These are phyloP conservation scores for Clepsis dumicolana DNA, from an alignment of 2,888 invertebrate genomes.

Conservation along the genomic window DNA sequence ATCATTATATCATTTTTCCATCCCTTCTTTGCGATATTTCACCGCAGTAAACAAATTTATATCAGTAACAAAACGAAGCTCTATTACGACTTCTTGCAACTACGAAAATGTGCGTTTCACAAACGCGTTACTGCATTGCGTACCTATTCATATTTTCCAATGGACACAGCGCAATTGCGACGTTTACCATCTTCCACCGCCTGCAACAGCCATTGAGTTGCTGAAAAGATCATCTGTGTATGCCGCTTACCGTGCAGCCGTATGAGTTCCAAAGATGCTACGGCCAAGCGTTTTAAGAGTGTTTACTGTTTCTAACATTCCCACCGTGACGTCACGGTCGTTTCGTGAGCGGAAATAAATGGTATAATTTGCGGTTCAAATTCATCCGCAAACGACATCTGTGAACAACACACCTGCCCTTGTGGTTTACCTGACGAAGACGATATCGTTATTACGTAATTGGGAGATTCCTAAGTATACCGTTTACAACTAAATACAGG, in stretches of 20 bases:
- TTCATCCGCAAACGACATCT: slow-evolving; percentile 65
- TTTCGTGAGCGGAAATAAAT: slow-evolving; percentile 53
- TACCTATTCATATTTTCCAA: too few relatives aligned
- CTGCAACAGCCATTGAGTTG: too few relatives aligned
- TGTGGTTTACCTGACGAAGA: slow-evolving; percentile 21
- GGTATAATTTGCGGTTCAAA: slow-evolving; percentile 71
- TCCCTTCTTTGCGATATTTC: slow-evolving; percentile 27
- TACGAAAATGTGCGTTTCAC: too few relatives aligned
- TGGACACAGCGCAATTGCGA: too few relatives aligned
- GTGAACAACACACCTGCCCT: slow-evolving; percentile 48
- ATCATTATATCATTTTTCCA: slow-evolving; percentile 28
- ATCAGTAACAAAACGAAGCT: slow-evolving; percentile 4
- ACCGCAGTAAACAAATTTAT: neutral
- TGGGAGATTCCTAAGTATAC: neutral
- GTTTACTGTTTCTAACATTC: neutral
- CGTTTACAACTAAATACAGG: too few relatives aligned
- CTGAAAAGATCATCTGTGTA: too few relatives aligned
- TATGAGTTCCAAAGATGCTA: neutral
- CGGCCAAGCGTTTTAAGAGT: neutral
- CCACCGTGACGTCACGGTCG: slow-evolving; percentile 49
- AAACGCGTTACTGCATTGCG: too few relatives aligned
- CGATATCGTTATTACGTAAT: neutral
- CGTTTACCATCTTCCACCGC: too few relatives aligned
- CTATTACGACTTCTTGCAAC: too few relatives aligned
- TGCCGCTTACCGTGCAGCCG: too few relatives aligned